Evolutionary conservation across 2,888 invertebrate species (phyloP).

Genomic region (Monoplex corrugatus): DNA sequence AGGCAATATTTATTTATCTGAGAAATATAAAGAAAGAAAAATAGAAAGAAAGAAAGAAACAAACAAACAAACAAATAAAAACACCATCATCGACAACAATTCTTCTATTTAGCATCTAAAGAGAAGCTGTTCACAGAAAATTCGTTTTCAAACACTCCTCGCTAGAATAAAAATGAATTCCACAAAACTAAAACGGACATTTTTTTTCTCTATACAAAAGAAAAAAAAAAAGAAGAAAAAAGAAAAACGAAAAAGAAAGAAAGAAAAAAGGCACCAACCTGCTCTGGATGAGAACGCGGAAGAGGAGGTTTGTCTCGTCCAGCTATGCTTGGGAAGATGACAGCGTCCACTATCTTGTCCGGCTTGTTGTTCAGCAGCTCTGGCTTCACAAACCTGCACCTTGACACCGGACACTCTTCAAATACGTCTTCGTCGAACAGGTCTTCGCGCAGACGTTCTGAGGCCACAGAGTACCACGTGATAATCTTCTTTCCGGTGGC

Average conservation of each 20-base stretch:
- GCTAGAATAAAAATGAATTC: no score
- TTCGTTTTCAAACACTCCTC: no score
- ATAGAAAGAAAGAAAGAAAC: no score
- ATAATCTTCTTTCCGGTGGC: constrained; percentile 44
- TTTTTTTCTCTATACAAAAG: no score
- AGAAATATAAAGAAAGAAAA: not conserved
- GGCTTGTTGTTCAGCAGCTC: constrained; percentile 21
- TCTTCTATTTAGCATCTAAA: no score
- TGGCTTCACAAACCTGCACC: constrained; percentile 34
- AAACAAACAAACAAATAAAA: no score
- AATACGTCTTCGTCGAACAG: constrained; percentile 44
- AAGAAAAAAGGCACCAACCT: not conserved
- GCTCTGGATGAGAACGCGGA: not conserved
- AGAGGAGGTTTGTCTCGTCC: constrained; percentile 39
- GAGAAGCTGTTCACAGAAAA: no score
- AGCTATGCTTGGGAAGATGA: constrained; percentile 30
- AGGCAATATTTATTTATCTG: not conserved
- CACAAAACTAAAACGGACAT: no score
- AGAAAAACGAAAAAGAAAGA: not conserved
- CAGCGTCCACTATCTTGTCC: constrained; percentile 40
- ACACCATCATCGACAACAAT: no score
- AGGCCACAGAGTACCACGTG: constrained; percentile 46
- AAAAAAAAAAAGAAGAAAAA: not conserved
- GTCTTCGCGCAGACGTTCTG: constrained; percentile 45
- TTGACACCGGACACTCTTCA: constrained; percentile 39